Base-by-base conservation (phyloP, 1,140 invertebrate species). In the Pararge aegeria region DNA sequence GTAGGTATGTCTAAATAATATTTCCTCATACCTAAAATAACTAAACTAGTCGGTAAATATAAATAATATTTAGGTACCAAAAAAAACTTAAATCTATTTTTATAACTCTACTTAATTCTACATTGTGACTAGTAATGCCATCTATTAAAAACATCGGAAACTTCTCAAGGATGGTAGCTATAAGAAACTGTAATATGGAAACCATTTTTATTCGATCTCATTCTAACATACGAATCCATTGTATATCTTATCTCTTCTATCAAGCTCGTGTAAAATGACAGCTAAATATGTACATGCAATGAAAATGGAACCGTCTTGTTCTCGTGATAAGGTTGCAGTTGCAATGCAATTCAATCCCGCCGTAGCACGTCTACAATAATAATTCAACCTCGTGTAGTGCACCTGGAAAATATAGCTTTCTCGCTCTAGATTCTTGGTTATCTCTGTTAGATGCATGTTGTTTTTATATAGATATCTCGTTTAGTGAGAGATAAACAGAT, bases 391-490 rank as follows among this genome's bases (percentile, higher is more conserved):
- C 61, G 64, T 64, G 65, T 75, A 75, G 74, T 87, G 81, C 78
- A 86, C 72, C 74, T 75, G 70, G 70, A 81, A n/a, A 82, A 83
- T 80, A 79, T 80, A 66, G 55, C 75, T 83, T 70, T 87, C 86
- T 83, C 80, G 16, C 66, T 89, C 78, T 60, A 75, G 62, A 81
- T 40, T 56, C 61, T 68, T 58, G 59, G 61, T 73, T 76, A 73
- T 87, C 87, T 84, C 80, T 70, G 63, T 89, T 81, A 72, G 79
- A 70, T 87, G 70, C 81, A 79, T 67, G 70, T 78, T 66, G 57
- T 78, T 70, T 85, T 81, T 79, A 83, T 87, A 80, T 83, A 83
- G 87, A 85, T 89, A 87, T 87, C 83, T 87, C 87, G 65, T 83
- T 87, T 76, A 59, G 63, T 64, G 46, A 64, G 77, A 85, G 84